Conservation (phyloP, 1,140 invertebrate species). For the Colletes latitarsis region DNA sequence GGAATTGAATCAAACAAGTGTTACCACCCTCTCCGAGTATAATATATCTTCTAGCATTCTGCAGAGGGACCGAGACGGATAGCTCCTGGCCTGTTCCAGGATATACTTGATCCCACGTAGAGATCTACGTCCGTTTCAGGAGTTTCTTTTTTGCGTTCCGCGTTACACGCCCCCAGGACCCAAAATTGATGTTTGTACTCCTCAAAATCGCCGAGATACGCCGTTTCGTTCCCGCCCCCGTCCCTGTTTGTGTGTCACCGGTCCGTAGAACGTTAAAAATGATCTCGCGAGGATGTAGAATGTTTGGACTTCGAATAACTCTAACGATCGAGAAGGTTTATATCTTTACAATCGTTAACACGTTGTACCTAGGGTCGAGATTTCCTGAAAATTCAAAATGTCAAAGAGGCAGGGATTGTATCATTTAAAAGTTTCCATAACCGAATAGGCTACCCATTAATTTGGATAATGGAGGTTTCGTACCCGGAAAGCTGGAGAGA, state of each 20-base stretch:
- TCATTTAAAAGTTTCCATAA: too few relatives aligned
- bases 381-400: too few relatives aligned
- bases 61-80: conserved; percentile 69
- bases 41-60: conserved; percentile 73
- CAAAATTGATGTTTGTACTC: conserved; percentile 60
- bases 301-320: too few relatives aligned
- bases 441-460: too few relatives aligned
- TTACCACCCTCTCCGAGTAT: conserved; percentile 70
- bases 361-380: too few relatives aligned
- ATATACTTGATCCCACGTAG: conserved; percentile 67
- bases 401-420: too few relatives aligned
- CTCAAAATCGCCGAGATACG: conserved; percentile 52
- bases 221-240: neutral
- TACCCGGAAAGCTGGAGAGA: too few relatives aligned
- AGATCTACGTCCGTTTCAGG: conserved; percentile 53
- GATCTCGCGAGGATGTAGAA: conserved; percentile 12
- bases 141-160: conserved; percentile 54
- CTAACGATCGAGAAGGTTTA: too few relatives aligned
- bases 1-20: conserved; percentile 78
- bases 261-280: conserved; percentile 30
- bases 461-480: too few relatives aligned
- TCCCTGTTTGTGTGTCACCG: neutral
- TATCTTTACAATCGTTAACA: too few relatives aligned
- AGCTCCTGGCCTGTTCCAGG: conserved; percentile 58
- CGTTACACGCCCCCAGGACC: conserved; percentile 47